These are phyloP conservation scores for Apodemia mormo DNA, from an alignment of 2,888 invertebrate species.

Conservation along the genomic window DNA sequence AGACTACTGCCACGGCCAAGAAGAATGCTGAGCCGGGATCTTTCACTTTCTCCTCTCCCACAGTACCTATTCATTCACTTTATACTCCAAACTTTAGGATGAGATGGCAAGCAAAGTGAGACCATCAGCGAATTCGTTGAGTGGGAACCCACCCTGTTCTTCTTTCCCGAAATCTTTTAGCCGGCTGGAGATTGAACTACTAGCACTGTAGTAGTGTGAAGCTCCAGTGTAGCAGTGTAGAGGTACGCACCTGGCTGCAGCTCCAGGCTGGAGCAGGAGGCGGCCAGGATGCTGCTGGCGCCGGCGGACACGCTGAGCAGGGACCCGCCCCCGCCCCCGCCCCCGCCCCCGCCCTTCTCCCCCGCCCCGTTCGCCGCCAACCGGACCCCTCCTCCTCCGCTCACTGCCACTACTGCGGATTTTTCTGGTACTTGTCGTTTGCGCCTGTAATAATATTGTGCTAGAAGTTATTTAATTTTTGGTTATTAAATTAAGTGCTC, in stretches of 20 bases:
- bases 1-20: no score
- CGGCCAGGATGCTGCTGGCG: conserved; percentile 83
- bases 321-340: conserved; percentile 69
- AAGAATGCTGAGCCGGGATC: no score
- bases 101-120: no score
- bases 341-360: conserved; percentile 13
- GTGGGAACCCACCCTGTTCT: no score
- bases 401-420: conserved; percentile 30
- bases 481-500: background rate
- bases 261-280: conserved; percentile 70
- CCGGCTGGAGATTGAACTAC: no score
- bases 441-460: background rate
- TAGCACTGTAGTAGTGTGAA: no score
- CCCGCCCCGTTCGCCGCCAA: conserved; percentile 24
- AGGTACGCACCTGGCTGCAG: conserved; percentile 37
- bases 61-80: no score
- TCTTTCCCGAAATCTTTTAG: no score
- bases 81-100: no score
- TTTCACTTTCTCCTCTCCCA: no score
- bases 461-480: background rate
- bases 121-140: no score
- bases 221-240: no score
- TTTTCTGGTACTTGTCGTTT: conserved; percentile 22
- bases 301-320: conserved; percentile 81
- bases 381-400: conserved; percentile 49